Conservation (phyloP, 2,888 invertebrate species). For the Aplocera efformata region DNA sequence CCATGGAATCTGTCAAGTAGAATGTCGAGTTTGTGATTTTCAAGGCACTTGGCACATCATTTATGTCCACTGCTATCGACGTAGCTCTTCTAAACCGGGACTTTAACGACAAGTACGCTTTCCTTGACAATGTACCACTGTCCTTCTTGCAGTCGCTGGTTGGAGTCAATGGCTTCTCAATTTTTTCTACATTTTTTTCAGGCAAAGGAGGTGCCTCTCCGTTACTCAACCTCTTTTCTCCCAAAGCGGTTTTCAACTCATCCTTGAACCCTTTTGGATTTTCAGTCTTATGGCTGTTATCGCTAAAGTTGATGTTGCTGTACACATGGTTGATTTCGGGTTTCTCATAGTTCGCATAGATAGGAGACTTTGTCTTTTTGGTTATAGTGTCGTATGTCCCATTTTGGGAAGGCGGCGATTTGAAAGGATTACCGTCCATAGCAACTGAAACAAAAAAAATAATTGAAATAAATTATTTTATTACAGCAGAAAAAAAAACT, state of each 20-base stretch:
- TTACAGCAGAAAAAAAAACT: too few species aligned
- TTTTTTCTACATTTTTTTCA: constrained; percentile 43
- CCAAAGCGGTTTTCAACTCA: constrained; percentile 63
- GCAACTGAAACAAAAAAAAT: constrained; percentile 52
- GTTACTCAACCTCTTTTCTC: constrained; percentile 56
- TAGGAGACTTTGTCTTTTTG: constrained; percentile 41
- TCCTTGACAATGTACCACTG: constrained; percentile 64
- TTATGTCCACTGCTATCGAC: constrained; percentile 77
- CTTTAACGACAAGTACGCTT: constrained; percentile 80
- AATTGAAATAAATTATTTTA: neutral
- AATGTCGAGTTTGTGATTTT: constrained; percentile 85
- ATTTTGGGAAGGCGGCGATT: constrained; percentile 45
- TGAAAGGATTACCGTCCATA: constrained; percentile 69
- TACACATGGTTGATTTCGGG: constrained; percentile 51
- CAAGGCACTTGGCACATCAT: constrained; percentile 76
- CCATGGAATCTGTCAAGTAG: constrained; percentile 84
- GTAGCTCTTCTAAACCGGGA: constrained; percentile 82
- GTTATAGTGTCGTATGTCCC: constrained; percentile 51
- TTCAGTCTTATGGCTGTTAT: constrained; percentile 62
- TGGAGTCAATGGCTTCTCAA: constrained; percentile 61
- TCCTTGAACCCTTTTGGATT: constrained; percentile 61
- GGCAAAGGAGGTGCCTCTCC: constrained; percentile 64
- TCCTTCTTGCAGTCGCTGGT: constrained; percentile 64
- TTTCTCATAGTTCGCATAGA: constrained; percentile 64
- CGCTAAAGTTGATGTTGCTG: constrained; percentile 59